These are phyloP conservation scores for Strix aluco DNA, from an alignment of 2,113 vertebrate genomes.

Conservation along the genomic window DNA sequence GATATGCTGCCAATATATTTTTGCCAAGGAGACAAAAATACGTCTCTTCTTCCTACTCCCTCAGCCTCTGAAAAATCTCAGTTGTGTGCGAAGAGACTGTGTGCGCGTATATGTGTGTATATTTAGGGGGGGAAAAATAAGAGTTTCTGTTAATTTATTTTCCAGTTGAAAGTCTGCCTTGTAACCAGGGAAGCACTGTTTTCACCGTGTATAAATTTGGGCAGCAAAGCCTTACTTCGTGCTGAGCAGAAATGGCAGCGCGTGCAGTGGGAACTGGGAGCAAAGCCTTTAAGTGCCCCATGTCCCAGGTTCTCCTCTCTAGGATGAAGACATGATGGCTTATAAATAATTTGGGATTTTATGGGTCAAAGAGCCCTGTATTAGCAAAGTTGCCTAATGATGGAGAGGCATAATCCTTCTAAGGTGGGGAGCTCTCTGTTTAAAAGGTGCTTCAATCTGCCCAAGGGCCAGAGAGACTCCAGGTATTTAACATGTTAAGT, in stretches of 20 bases:
- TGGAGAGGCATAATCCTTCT: neutral
- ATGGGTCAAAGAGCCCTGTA: neutral
- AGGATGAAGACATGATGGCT: neutral
- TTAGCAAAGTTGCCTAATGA: neutral
- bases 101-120: neutral
- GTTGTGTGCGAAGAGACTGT: neutral
- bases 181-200: neutral
- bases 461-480: neutral
- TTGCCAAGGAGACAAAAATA: constrained; percentile 53
- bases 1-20: constrained; percentile 39
- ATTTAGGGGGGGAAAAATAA: neutral
- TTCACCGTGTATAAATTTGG: neutral
- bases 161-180: constrained; percentile 20
- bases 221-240: neutral
- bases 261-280: neutral
- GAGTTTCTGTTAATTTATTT: constrained; percentile 23
- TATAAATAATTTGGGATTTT: neutral
- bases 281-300: neutral
- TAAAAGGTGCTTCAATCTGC: neutral
- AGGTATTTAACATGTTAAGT: neutral
- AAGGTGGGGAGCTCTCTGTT: neutral
- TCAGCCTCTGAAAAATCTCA: constrained; percentile 23
- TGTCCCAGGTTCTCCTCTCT: neutral
- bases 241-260: neutral
- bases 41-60: neutral